phyloP scores from a whole-genome alignment of 2,888 invertebrate species.

The Drosophila prostipennis region DNA sequence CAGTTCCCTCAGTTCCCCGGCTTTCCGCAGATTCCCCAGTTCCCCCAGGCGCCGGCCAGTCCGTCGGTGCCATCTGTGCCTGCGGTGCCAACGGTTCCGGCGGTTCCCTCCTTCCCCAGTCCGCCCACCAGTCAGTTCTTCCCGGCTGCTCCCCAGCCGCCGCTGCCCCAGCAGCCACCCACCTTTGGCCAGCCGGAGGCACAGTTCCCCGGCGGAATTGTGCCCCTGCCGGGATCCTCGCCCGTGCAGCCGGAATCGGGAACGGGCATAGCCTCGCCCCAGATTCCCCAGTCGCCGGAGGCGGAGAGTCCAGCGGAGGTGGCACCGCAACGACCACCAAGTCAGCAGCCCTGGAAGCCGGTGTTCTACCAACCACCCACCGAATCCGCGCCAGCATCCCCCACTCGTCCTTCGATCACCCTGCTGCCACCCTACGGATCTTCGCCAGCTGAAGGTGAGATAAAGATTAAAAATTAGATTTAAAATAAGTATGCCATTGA shows the following conservation, averaged over 20 bases:
- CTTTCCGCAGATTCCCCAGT: slow-evolving; percentile 35
- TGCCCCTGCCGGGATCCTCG: slow-evolving; percentile 67
- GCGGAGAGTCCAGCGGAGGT: slow-evolving; percentile 35
- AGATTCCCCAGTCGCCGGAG: slow-evolving; percentile 62
- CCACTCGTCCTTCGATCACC: slow-evolving; percentile 77
- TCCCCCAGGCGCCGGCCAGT: slow-evolving; percentile 34
- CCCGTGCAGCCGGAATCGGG: slow-evolving; percentile 71
- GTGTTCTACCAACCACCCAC: slow-evolving; percentile 67
- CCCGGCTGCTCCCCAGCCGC: slow-evolving; percentile 74
- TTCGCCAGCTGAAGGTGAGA: slow-evolving; percentile 71
- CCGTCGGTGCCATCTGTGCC: slow-evolving; percentile 27
- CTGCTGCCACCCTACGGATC: slow-evolving; percentile 79
- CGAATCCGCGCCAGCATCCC: slow-evolving; percentile 43
- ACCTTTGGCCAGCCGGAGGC: slow-evolving; percentile 70
- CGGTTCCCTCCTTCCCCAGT: slow-evolving; percentile 19
- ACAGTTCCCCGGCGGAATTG: slow-evolving; percentile 73
- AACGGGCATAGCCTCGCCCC: slow-evolving; percentile 80
- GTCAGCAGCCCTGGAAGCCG: slow-evolving; percentile 72
- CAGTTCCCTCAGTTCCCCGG: slow-evolving; percentile 35
- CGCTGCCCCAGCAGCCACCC: slow-evolving; percentile 75
- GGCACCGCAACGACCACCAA: slow-evolving; percentile 14
- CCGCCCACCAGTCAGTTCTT: slow-evolving; percentile 58
- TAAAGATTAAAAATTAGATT: neutral
- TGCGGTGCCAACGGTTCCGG: slow-evolving; percentile 12
- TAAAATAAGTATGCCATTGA: too few relatives aligned